Evolutionary conservation across 2,888 invertebrate genomes (phyloP).

Genomic region (Uloborus plumipes): DNA sequence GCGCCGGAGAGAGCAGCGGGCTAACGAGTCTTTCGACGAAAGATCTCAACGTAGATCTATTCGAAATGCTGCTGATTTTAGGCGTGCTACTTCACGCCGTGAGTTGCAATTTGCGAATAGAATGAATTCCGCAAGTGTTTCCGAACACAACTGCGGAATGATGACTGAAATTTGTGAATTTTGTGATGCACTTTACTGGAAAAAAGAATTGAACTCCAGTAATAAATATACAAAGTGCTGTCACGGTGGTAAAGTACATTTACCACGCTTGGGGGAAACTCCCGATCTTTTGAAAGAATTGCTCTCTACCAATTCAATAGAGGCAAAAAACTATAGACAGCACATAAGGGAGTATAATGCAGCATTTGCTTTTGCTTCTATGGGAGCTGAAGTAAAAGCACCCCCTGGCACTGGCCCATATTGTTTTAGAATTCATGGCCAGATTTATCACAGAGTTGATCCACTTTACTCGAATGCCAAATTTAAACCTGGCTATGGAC

Average conservation of each 20-base stretch:
- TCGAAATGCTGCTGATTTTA: too few relatives aligned
- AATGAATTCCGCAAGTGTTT: neutral
- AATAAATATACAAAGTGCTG: constrained; percentile 4
- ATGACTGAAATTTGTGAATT: constrained; percentile 13
- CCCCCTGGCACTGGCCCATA: constrained; percentile 44
- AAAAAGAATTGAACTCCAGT: neutral
- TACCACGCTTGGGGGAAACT: neutral
- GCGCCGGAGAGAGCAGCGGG: too few relatives aligned
- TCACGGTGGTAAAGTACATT: neutral
- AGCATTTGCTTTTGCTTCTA: constrained; percentile 37
- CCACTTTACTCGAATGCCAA: constrained; percentile 35
- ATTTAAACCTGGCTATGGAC: constrained; percentile 29
- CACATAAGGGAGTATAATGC: constrained; percentile 9
- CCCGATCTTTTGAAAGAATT: neutral
- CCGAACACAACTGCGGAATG: neutral
- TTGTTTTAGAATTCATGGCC: constrained; percentile 65
- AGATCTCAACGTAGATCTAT: too few relatives aligned
- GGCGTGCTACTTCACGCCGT: neutral
- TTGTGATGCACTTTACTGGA: constrained; percentile 3
- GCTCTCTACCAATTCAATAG: neutral
- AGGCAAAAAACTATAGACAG: constrained; percentile 8
- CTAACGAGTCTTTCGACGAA: too few relatives aligned
- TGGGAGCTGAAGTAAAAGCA: constrained; percentile 43
- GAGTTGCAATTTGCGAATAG: neutral
- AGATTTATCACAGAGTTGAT: constrained; percentile 65